phyloP scores from a whole-genome alignment of 2,797 vertebrate genomes.

The Artibeus jamaicensis region DNA sequence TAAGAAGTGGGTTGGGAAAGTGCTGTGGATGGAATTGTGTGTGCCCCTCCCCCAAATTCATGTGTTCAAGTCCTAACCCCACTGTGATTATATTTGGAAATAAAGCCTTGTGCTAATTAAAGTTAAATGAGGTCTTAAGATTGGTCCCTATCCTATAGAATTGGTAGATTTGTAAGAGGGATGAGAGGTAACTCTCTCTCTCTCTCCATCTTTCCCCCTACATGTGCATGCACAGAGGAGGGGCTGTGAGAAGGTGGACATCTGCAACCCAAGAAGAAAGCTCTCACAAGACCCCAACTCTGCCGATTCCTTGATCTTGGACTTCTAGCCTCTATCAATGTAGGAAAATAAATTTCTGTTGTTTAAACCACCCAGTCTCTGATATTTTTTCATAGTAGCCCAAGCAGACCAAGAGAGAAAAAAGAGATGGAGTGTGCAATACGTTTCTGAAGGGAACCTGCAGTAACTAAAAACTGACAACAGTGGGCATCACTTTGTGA shows the following conservation, averaged over 20 bases:
- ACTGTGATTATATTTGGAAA: background rate
- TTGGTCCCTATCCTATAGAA: background rate
- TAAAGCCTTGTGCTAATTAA: background rate
- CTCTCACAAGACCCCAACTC: background rate
- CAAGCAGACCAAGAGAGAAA: background rate
- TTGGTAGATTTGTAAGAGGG: background rate
- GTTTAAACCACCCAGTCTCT: background rate
- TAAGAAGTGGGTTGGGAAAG: background rate
- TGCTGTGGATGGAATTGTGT: background rate
- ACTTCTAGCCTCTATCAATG: background rate
- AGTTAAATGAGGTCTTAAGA: background rate
- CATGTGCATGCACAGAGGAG: background rate
- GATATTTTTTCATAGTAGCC: background rate
- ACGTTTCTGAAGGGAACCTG: background rate
- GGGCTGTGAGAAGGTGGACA: background rate
- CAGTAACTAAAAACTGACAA: background rate
- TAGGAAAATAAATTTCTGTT: background rate
- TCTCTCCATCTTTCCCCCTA: no score
- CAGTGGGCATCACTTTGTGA: background rate
- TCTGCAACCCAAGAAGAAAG: background rate
- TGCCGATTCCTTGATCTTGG: background rate
- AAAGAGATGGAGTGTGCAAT: background rate
- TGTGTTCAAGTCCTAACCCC: background rate
- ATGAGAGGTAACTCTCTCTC: background rate
- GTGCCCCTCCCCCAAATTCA: no score